A percentile compares a stretch with the other conserved stretches of the same genome.
phyloP scores from a whole-genome alignment of 2,113 vertebrate genomes.

The Nansenia antarctica region DNA sequence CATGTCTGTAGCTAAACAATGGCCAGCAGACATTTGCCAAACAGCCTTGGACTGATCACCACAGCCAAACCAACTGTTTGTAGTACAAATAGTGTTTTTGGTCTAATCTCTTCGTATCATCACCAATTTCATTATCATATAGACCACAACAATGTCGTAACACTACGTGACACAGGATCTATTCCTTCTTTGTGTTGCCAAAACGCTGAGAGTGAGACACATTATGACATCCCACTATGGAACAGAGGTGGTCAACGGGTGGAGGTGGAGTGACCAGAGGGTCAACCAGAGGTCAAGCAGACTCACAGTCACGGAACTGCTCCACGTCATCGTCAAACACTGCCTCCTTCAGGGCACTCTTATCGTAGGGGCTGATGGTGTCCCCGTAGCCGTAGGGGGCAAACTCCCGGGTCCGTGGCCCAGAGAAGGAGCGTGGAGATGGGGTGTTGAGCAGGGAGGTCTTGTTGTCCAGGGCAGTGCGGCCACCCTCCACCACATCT shows the following conservation, averaged over 20 bases:
- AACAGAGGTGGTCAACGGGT: constrained; percentile 2
- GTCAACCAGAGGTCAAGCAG: neutral
- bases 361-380: constrained; percentile 90
- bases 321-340: constrained; percentile 98
- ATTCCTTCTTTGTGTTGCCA: constrained; percentile 1
- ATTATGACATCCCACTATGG: constrained; percentile 13
- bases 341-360: constrained; percentile 94
- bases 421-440: constrained; percentile 88
- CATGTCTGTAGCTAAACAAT: too few species aligned
- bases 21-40: constrained; percentile 16
- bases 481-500: constrained; percentile 83
- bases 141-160: constrained; percentile 11
- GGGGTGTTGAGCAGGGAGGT: constrained; percentile 96
- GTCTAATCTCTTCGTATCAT: neutral
- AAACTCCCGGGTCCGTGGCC: constrained; percentile 87
- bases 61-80: constrained; percentile 24
- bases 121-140: constrained; percentile 53
- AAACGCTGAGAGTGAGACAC: neutral
- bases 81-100: constrained; percentile 37
- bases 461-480: constrained; percentile 96
- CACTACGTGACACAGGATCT: neutral
- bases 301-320: constrained; percentile 92
- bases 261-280: constrained; percentile 2
- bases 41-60: too few species aligned
- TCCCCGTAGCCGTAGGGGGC: constrained; percentile 90